Evolutionary conservation across 92 coral and sea anemone species (phyloP).

Genomic region (Metridium senile): DNA sequence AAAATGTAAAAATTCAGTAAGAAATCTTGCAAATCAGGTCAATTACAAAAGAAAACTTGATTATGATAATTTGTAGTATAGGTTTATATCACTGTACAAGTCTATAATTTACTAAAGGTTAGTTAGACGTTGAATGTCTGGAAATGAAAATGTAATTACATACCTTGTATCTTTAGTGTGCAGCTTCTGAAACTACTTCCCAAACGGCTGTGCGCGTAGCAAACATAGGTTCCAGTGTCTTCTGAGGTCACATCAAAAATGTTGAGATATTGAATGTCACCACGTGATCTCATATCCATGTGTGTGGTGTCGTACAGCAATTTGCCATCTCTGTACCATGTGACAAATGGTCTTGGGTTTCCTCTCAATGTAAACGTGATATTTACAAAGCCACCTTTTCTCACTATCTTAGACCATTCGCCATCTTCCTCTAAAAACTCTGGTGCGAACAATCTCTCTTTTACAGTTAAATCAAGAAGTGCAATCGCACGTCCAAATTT

Average conservation of each 20-base stretch:
- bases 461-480: constrained; percentile 64
- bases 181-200: constrained; percentile 79
- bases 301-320: constrained; percentile 77
- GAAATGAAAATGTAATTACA: background rate
- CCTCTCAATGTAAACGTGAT: constrained; percentile 76
- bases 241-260: constrained; percentile 66
- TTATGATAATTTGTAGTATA: too few species aligned
- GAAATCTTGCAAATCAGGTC: background rate
- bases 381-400: constrained; percentile 77
- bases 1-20: background rate
- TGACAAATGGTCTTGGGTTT: constrained; percentile 84
- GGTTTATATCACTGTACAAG: too few species aligned
- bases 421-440: constrained; percentile 81
- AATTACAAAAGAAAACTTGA: too few species aligned
- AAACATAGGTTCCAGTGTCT: constrained; percentile 89
- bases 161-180: constrained; percentile 76
- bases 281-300: constrained; percentile 69
- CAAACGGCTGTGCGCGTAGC: constrained; percentile 83
- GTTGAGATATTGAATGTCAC: constrained; percentile 67
- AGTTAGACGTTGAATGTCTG: too few species aligned
- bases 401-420: constrained; percentile 66
- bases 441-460: constrained; percentile 69
- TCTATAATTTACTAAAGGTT: too few species aligned
- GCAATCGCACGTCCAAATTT: constrained; percentile 84
- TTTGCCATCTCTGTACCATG: constrained; percentile 87